Evolutionary conservation across 2,797 vertebrate genomes (phyloP).

Genomic region (Bovichtus variegatus): DNA sequence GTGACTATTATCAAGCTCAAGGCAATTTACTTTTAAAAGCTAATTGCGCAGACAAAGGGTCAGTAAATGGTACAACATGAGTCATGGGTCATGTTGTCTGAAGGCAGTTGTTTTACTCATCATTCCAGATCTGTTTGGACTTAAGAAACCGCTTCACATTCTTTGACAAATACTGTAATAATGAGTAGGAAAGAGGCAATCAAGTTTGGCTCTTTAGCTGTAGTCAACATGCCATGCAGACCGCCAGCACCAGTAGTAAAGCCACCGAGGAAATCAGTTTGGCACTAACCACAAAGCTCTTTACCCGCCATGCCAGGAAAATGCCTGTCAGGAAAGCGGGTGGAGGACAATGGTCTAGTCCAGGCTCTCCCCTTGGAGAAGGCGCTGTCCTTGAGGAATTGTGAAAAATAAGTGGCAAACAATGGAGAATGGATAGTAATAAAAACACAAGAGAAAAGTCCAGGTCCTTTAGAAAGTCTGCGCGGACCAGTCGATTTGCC

Average conservation of each 20-base stretch:
- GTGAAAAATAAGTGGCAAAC: slow-evolving; percentile 58
- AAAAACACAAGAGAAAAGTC: slow-evolving; percentile 40
- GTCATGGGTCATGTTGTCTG: slow-evolving; percentile 4
- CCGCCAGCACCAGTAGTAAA: slow-evolving; percentile 68
- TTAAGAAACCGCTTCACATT: slow-evolving; percentile 57
- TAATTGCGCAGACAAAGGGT: slow-evolving; percentile 20
- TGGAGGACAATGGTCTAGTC: slow-evolving; percentile 63
- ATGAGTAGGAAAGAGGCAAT: slow-evolving; percentile 68
- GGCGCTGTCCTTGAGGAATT: slow-evolving; percentile 30
- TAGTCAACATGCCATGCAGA: slow-evolving; percentile 66
- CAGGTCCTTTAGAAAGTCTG: slow-evolving; percentile 9
- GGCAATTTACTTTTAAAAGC: slow-evolving; percentile 25
- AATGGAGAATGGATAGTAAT: slow-evolving; percentile 46
- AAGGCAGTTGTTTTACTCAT: slow-evolving; percentile 20
- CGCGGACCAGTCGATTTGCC: slow-evolving; percentile 21
- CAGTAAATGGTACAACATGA: slow-evolving; percentile 28
- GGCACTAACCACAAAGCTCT: slow-evolving; percentile 74
- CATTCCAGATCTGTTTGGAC: slow-evolving; percentile 13
- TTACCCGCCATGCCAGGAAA: slow-evolving; percentile 68
- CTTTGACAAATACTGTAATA: slow-evolving; percentile 70
- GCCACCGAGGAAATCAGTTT: slow-evolving; percentile 78
- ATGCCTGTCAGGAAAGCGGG: slow-evolving; percentile 60
- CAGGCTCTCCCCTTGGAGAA: slow-evolving; percentile 32
- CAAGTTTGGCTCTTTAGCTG: slow-evolving; percentile 73
- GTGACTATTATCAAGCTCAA: neutral